Evolutionary conservation across 2,113 vertebrate species (phyloP).

Genomic region (Anoura caudifer): DNA sequence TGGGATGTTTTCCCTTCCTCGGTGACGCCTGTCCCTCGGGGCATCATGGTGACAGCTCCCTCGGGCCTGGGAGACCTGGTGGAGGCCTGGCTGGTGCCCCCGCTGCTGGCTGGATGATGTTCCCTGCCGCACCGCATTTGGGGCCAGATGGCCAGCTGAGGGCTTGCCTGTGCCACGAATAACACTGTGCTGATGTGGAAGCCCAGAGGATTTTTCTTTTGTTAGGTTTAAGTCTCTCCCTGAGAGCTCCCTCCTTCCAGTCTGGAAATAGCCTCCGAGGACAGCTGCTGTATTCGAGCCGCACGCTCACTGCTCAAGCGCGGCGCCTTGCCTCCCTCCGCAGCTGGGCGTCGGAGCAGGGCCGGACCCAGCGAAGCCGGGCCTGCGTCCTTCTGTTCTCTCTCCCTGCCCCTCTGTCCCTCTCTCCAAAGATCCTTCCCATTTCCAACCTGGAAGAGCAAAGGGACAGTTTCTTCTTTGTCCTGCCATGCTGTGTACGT

Average conservation of each 20-base stretch:
- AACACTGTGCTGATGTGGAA: slow-evolving; percentile 34
- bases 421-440: neutral
- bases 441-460: neutral
- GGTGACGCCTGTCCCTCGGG: neutral
- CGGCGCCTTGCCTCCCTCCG: slow-evolving; percentile 13
- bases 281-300: slow-evolving; percentile 55
- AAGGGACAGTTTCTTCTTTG: neutral
- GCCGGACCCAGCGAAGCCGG: neutral
- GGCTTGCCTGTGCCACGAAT: neutral
- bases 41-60: neutral
- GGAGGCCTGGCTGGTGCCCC: neutral
- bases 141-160: neutral
- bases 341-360: neutral
- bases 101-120: neutral
- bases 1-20: neutral
- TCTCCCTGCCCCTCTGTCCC: neutral
- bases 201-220: slow-evolving; percentile 69
- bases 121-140: neutral
- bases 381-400: fast-evolving
- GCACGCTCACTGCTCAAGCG: neutral
- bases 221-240: neutral
- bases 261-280: slow-evolving; percentile 61
- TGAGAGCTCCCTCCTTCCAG: neutral
- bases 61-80: neutral
- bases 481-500: neutral